Base-by-base conservation (phyloP, 2,113 vertebrate species). In the Thomomys bottae region DNA sequence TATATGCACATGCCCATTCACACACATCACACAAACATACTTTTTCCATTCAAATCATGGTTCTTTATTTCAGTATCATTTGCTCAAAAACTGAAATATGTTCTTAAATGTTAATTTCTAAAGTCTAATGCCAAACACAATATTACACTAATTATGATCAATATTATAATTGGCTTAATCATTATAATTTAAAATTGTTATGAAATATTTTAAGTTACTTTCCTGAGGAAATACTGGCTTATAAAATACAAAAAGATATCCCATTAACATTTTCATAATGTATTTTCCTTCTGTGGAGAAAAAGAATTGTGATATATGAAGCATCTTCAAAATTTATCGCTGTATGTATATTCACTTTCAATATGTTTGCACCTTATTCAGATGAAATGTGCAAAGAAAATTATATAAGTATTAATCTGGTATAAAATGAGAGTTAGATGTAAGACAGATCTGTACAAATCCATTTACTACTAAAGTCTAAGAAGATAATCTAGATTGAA, bases 71-170 rank as follows among this genome's bases (percentile, higher is more conserved):
- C 5, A 72, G 26, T 72, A 40, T 4, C 42, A 32, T 54, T 54
- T 77, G 92, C 26, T 78, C 54, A 80, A 87, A 68, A 92, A 84
- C 54, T 92, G 77, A 84, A 0, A 0, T 57, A 0, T 40, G 36
- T 15, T 32, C 8, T n/a, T 63, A 93, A 96, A 87, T 72, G 49
- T 34, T 84, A 4, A 92, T 88, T 93, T 94, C 36, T 61, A 78
- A 23, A 72, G 85, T 85, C 70, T 17, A 83, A 54, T 88, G 8
- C 10, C 5, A 45, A 54, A 68, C 18, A 1, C 8, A 80, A 66
- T 79, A 83, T 80, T 93, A 71, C 0, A 71, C 3, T 71, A 54
- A 10, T 93, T 66, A 26, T 94, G 66, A 79, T 86, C 90, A 79
- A 34, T 93, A 10, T 11, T 7, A n/a, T 87, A 77, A 42, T 6